Evolutionary conservation across 1,140 invertebrate genomes (phyloP), one percentile per base, ranked within the genome.

Genomic region (Linepithema humile): DNA sequence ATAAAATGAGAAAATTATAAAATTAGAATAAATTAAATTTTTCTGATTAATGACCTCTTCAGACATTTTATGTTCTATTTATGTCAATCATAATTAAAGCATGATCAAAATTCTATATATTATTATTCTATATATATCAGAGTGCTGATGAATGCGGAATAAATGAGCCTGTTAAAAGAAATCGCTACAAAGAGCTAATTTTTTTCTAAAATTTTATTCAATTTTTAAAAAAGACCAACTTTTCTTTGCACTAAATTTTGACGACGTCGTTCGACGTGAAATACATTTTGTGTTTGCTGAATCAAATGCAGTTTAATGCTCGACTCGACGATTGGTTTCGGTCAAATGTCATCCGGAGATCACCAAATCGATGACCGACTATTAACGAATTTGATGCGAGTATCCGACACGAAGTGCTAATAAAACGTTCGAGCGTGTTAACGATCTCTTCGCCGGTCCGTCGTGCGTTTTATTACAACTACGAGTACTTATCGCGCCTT

Each of bases 401-500:
- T 45, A 48, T 57, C 48, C 62, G 50, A 73, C 60, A 23, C 65
- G 57, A 91, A 90, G 89, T 89, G 84, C 85, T 90, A 88, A 91
- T 91, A 91, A 91, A 91, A 88, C 90, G 86, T 86, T 83, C 55
- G 65, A 50, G 60, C 53, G 84, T 86, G 85, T 91, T 90, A 91
- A 91, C 85, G 90, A 89, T 88, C 85, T 77, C 82, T 62, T 74
- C 84, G 70, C 65, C 50, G 67, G 40, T 53, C 45, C 62, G 62
- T 72, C 32, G 20, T 48, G 57, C 38, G 50, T 85, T 89, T 89
- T 85, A 88, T 83, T 59, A 87, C 72, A 43, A 10, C 50, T 32
- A 57, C 73, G 57, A 86, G 59, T 45, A 43, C 48, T 80, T 80
- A 83, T 57, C 50, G 26, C 69, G 57, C 23, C 4, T 48, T 67